Evolutionary conservation across 2,797 vertebrate genomes (phyloP).

Genomic region (Neopelma chrysocephalum): DNA sequence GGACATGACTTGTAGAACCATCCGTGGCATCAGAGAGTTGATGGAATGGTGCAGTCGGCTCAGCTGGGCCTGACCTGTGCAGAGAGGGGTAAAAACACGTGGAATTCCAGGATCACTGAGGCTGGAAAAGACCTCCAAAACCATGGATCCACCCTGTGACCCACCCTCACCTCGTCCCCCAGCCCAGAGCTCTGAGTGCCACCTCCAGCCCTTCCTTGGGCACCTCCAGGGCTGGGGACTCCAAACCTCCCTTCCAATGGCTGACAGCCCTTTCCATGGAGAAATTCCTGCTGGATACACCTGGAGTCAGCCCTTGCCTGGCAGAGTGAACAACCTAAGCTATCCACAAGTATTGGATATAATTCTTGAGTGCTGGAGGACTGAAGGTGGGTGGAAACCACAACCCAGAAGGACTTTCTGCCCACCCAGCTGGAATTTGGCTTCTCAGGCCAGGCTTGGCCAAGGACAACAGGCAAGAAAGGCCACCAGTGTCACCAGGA

Average conservation of each 20-base stretch:
- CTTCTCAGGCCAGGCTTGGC: neutral
- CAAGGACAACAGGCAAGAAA: fast-evolving
- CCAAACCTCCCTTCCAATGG: neutral
- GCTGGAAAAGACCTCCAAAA: neutral
- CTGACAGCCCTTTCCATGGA: neutral
- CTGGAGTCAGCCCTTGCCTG: neutral
- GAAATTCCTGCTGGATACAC: neutral
- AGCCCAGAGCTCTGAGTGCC: neutral
- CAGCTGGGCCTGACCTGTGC: neutral
- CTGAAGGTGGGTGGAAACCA: neutral
- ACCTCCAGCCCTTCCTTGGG: fast-evolving
- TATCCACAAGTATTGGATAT: fast-evolving
- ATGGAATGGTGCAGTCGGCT: fast-evolving
- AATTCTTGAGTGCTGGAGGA: neutral
- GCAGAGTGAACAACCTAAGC: fast-evolving
- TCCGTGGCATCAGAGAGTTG: neutral
- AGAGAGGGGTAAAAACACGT: neutral
- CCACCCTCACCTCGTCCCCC: neutral
- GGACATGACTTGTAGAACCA: neutral
- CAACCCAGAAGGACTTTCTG: neutral
- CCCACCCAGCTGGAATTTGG: neutral
- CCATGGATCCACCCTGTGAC: neutral
- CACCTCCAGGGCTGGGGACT: neutral
- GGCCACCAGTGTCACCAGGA: neutral
- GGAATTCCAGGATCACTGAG: neutral